Base-by-base conservation (phyloP, 2,888 invertebrate genomes). In the Tenthredo notha region DNA sequence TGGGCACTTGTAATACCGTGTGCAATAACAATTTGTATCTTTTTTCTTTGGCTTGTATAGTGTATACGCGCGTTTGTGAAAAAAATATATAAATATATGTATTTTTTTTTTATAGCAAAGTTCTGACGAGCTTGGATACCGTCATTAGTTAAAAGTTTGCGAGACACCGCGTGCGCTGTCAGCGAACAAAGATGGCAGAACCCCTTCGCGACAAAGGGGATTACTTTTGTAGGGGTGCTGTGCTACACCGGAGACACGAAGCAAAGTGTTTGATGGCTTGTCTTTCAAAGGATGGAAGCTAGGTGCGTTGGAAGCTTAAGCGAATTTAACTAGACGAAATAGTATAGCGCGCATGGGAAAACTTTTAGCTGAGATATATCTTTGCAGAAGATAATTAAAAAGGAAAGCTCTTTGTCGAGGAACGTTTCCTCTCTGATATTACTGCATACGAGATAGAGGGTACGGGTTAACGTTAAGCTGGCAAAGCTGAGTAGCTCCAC, bases 121-220 rank as follows among this genome's bases (percentile, higher is more conserved):
- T 77, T 50, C 33, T 54, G 65, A 67, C 67, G 43, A 29, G 25
- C 67, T 25, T 18, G 67, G 43, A 67, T 67, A 65, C 15, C 33
- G 47, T 83, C 83, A 65, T 80, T 80, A 40, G 80, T 80, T 80
- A 80, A 61, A 80, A 80, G 80, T 80, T 80, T 61, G 61, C 40
- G 80, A 80, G 65, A 80, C 61, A 80, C 80, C 67, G 29, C 67
- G 83, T 67, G 33, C 70, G 70, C 65, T 70, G 83, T 70, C 47
- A 33, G 47, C 43, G 43, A 67, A 67, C 67, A 65, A 83, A 83
- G 65, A 83, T 83, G 83, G 65, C 29, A 37, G 83, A 83, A 70
- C 43, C 67, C 67, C 43, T 47, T 80, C 21, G 21, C 83, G 29
- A 70, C 47, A 83, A 61, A 83, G 70, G 67, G 47, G 83, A 83